phyloP scores from a whole-genome alignment of 2,113 vertebrate genomes.

The Rattus norvegicus region DNA sequence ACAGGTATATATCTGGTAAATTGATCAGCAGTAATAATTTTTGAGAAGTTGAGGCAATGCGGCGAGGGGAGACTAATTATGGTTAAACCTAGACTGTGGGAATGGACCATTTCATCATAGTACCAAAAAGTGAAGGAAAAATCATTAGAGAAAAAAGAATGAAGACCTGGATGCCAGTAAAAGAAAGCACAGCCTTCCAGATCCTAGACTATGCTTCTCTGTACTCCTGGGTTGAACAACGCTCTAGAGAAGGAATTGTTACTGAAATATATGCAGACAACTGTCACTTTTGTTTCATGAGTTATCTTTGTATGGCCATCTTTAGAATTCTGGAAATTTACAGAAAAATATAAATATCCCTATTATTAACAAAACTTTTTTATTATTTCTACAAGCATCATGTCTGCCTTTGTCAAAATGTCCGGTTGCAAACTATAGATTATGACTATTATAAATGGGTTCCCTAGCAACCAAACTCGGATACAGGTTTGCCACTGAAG shows the following conservation, averaged over 20 bases:
- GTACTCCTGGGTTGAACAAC: rapidly evolving
- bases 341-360: not conserved
- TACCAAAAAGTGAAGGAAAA: not conserved
- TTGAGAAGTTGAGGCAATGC: not conserved
- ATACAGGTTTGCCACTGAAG: not conserved
- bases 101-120: not conserved
- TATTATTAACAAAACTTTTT: not conserved
- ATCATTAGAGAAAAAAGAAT: not conserved
- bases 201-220: too few relatives aligned
- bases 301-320: not conserved
- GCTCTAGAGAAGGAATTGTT: not conserved
- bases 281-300: not conserved
- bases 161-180: not conserved
- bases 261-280: too few relatives aligned
- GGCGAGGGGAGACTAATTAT: not conserved
- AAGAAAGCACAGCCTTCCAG: not conserved
- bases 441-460: not conserved
- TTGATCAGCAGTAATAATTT: not conserved
- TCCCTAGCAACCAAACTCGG: not conserved
- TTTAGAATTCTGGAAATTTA: not conserved
- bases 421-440: not conserved
- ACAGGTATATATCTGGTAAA: not conserved
- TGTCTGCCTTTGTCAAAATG: not conserved
- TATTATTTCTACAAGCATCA: not conserved
- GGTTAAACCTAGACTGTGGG: not conserved